These are phyloP conservation scores for Prolemur simus DNA, from an alignment of 2,113 vertebrate species.

Conservation along the genomic window DNA sequence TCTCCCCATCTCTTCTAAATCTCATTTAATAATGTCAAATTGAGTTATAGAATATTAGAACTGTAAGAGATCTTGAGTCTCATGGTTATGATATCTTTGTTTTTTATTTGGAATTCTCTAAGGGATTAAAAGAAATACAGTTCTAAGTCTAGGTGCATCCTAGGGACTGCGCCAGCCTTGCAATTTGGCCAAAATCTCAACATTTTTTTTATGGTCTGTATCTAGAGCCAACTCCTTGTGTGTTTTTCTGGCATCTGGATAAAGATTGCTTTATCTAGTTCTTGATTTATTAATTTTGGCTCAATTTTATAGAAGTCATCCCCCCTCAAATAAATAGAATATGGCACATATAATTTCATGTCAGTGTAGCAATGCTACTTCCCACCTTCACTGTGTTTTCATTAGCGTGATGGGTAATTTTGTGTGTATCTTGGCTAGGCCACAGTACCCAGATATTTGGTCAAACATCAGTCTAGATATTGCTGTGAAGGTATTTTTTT, in stretches of 20 bases:
- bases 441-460: background rate
- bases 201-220: background rate
- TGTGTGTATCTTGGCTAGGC: background rate
- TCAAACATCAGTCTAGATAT: background rate
- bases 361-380: background rate
- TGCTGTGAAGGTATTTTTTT: slow-evolving; percentile 11
- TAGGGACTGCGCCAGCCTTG: background rate
- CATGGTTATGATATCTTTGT: background rate
- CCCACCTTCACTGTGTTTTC: background rate
- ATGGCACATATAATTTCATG: background rate
- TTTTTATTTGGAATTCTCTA: background rate
- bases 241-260: background rate
- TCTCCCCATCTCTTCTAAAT: background rate
- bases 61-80: background rate
- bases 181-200: background rate
- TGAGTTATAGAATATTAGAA: slow-evolving; percentile 24
- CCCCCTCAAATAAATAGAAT: background rate
- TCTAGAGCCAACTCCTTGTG: background rate
- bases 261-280: background rate
- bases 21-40: background rate
- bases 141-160: background rate
- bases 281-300: background rate
- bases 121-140: background rate
- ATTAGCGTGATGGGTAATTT: background rate
- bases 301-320: background rate